Evolutionary conservation across 2,113 vertebrate species (phyloP).

Genomic region (Phalacrocorax brasilianus): DNA sequence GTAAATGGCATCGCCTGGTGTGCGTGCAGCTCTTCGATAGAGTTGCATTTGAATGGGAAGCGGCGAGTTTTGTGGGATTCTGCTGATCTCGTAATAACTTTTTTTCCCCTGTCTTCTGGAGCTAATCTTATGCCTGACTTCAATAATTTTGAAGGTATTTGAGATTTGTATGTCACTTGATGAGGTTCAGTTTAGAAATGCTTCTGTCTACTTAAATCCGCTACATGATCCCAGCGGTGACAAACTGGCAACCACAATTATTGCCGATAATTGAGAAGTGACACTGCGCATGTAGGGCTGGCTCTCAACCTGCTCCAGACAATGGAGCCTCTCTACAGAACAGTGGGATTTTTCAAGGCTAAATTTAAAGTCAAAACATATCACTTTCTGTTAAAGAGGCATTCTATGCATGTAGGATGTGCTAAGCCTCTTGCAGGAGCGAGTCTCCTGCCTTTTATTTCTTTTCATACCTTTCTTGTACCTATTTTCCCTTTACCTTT

Average conservation of each 20-base stretch:
- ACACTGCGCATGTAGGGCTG: not conserved
- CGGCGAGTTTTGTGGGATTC: not conserved
- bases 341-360: not conserved
- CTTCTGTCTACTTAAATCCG: not conserved
- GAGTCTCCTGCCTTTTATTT: not conserved
- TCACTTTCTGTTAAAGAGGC: not conserved
- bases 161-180: not conserved
- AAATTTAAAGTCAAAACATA: not conserved
- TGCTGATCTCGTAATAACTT: not conserved
- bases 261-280: not conserved
- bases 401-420: not conserved
- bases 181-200: not conserved
- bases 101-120: not conserved
- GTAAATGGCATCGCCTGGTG: not conserved
- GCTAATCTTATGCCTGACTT: not conserved
- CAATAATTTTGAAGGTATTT: not conserved
- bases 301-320: not conserved
- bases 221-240: rapidly evolving
- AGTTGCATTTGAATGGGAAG: not conserved
- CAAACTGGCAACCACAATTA: not conserved
- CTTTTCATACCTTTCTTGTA: not conserved
- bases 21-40: not conserved
- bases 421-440: not conserved
- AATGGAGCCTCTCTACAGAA: not conserved
- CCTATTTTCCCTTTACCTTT: not conserved